Evolutionary conservation across 2,888 invertebrate genomes (phyloP), one percentile per base, ranked within the genome.

Genomic region (Eilema sororculum): DNA sequence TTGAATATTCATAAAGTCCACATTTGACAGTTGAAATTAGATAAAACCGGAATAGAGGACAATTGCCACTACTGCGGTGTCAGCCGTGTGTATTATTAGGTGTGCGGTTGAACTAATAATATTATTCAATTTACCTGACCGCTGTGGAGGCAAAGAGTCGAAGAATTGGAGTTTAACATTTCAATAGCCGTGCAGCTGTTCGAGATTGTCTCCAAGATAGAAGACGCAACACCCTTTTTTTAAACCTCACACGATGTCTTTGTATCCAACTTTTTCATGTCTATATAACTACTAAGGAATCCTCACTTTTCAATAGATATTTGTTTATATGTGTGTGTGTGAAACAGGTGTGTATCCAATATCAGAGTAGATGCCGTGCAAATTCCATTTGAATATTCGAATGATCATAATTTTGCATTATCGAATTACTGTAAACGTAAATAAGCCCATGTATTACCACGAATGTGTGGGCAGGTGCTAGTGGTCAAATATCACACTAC

Each of bases 1-100:
- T 25, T 71, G 65, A 60, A 56, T 57, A 59, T 60, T 68, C 67
- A 65, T 65, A 60, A 25, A 60, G 13, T 30, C 28, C 22, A 56
- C 33, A 4, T 33, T 24, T 24, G 25, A 8, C 58, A 46, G 52
- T 25, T 64, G 24, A 60, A 65, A 65, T 69, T 65, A 65, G 69
- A 69, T 59, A 59, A 59, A 58, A 41, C 65, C 65, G 33, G 65
- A 58, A 28, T 33, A 22, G 28, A 59, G 58, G 59, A 63, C 63
- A 68, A 63, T 63, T 41, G 57, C 57, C 56, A 63, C 12, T 20
- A 9, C 28, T 28, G 46, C 24, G 13, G 37, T 56, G 37, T 22
- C 22, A 28, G 63, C n/a, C 33, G 30, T 20, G 33, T 33, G 22
- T 22, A 16, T 16, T 57, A 57, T 33, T 37, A 6, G 3, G 24